These are phyloP conservation scores for Aramus guarauna DNA, from an alignment of 2,113 vertebrate species.

Conservation along the genomic window DNA sequence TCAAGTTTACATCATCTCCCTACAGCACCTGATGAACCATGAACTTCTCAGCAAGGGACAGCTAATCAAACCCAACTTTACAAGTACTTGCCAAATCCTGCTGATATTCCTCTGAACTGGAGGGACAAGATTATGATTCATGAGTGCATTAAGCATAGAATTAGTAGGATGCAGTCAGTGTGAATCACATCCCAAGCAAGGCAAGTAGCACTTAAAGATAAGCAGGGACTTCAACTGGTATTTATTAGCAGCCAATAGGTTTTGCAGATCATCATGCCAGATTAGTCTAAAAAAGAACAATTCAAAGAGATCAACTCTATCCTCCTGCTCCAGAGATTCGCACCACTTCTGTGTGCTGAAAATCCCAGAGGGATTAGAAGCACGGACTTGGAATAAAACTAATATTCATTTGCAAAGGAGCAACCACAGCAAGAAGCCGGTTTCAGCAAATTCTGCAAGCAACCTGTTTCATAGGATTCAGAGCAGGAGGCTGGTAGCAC, in stretches of 20 bases:
- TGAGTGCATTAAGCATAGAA: not conserved
- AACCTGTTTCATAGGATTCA: not conserved
- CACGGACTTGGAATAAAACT: not conserved
- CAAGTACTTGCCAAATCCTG: not conserved
- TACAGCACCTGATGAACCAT: not conserved
- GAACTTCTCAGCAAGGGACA: not conserved
- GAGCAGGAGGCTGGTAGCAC: not conserved
- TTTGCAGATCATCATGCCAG: not conserved
- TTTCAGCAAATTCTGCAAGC: not conserved
- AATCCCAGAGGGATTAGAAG: not conserved
- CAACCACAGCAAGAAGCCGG: rapidly evolving
- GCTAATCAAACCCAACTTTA: not conserved
- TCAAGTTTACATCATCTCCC: not conserved
- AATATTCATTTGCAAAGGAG: not conserved
- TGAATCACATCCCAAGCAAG: not conserved
- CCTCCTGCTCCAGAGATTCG: not conserved
- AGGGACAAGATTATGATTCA: not conserved
- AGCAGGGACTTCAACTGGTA: rapidly evolving
- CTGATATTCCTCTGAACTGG: not conserved
- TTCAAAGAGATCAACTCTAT: not conserved
- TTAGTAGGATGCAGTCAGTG: not conserved
- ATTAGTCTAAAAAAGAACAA: not conserved
- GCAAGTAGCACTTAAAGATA: not conserved
- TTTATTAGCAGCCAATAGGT: not conserved
- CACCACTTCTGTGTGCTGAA: not conserved